phyloP scores from a whole-genome alignment of 2,888 invertebrate species.

The Habroteleia sp. region DNA sequence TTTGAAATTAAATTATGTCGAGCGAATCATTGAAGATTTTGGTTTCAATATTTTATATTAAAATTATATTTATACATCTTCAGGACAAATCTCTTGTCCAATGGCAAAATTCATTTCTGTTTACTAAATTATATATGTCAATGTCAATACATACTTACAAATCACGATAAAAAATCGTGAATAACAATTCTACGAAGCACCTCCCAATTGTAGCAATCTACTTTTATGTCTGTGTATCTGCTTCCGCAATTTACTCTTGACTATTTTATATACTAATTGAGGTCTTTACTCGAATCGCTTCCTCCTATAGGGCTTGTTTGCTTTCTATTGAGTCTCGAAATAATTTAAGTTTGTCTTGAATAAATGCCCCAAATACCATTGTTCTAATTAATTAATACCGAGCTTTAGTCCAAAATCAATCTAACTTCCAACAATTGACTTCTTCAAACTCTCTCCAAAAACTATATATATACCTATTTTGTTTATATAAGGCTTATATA shows the following conservation, averaged over 20 bases:
- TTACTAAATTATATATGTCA: too few relatives aligned
- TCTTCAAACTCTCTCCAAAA: too few relatives aligned
- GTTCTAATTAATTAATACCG: too few relatives aligned
- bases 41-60: too few relatives aligned
- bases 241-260: conserved; percentile 68
- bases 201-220: conserved; percentile 67
- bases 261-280: conserved; percentile 60
- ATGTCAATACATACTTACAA: conserved; percentile 18
- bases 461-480: too few relatives aligned
- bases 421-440: too few relatives aligned
- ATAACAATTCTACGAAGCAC: conserved; percentile 66
- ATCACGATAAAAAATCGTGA: conserved; percentile 61
- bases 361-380: conserved; percentile 1
- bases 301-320: conserved; percentile 49
- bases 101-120: too few relatives aligned
- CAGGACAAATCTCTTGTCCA: neutral
- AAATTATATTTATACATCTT: too few relatives aligned
- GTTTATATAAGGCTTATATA: too few relatives aligned
- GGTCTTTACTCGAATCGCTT: conserved; percentile 60
- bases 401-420: too few relatives aligned
- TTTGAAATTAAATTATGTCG: too few relatives aligned
- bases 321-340: conserved; percentile 23
- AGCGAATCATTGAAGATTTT: too few relatives aligned
- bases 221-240: conserved; percentile 62
- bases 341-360: conserved; percentile 17